Evolutionary conservation across 2,797 vertebrate species (phyloP).

Genomic region (Glyptemys insculpta): DNA sequence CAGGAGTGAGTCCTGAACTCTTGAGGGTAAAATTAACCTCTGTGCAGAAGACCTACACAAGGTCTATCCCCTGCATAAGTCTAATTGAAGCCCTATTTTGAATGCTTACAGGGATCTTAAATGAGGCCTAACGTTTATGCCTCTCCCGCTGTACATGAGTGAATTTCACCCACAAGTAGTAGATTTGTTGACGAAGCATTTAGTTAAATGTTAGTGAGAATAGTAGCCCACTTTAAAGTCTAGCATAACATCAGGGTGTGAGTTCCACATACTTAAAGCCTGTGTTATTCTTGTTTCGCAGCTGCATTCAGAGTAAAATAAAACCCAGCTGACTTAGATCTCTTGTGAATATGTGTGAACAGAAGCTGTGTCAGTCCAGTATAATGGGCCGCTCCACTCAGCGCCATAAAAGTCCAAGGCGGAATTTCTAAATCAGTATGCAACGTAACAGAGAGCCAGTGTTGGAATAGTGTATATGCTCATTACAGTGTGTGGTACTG

Average conservation of each 20-base stretch:
- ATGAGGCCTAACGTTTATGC: not conserved
- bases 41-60: not conserved
- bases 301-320: not conserved
- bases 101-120: rapidly evolving
- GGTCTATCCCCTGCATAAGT: not conserved
- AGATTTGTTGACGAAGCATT: not conserved
- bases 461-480: not conserved
- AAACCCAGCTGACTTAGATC: not conserved
- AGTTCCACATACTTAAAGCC: not conserved
- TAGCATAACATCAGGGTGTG: not conserved
- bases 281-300: not conserved
- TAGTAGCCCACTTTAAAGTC: not conserved
- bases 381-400: not conserved
- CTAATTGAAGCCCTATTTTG: not conserved
- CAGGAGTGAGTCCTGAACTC: not conserved
- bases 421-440: slow-evolving; percentile 20
- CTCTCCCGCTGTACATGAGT: not conserved
- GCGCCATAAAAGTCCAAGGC: slow-evolving; percentile 6
- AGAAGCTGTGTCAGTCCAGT: not conserved
- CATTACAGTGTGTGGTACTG: not conserved
- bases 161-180: not conserved
- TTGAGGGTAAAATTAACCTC: not conserved
- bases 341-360: slow-evolving; percentile 25
- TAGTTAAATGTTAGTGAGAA: not conserved
- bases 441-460: not conserved